phyloP scores from a whole-genome alignment of 2,888 invertebrate genomes.

The Emmelina monodactyla region DNA sequence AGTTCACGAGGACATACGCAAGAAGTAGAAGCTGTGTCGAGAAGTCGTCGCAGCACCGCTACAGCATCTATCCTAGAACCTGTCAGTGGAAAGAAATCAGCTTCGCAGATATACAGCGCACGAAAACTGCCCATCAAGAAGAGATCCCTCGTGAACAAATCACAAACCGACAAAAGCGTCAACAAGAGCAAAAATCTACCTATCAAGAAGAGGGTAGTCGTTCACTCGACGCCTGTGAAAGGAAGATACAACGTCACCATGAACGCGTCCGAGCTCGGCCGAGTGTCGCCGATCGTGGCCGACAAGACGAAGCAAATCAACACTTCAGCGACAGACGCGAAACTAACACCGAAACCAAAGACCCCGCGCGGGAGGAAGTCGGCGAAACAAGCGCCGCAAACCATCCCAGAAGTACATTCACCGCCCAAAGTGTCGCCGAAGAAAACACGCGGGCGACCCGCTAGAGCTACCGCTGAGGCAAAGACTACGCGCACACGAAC shows the following conservation, averaged over 20 bases:
- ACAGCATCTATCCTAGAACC: conserved; percentile 4
- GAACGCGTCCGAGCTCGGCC: conserved; percentile 28
- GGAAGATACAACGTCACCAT: conserved; percentile 20
- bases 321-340: conserved; percentile 1
- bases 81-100: conserved; percentile 19
- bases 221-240: conserved; percentile 47
- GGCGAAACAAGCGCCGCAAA: not conserved
- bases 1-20: conserved; percentile 12
- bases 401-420: conserved; percentile 3
- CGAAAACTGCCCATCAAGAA: conserved; percentile 42
- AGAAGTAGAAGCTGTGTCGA: conserved; percentile 28
- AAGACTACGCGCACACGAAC: conserved; percentile 10
- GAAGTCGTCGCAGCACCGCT: conserved; percentile 22
- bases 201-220: conserved; percentile 34
- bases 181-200: conserved; percentile 20
- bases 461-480: conserved; percentile 4
- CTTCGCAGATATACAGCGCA: conserved; percentile 26
- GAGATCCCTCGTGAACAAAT: conserved; percentile 24
- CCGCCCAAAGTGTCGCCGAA: conserved; percentile 2
- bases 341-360: conserved; percentile 2
- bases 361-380: not conserved
- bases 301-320: conserved; percentile 11
- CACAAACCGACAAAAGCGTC: conserved; percentile 3
- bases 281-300: conserved; percentile 38
- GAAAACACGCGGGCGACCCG: conserved; percentile 11